A percentile compares a stretch with the other conserved stretches of the same genome.
Evolutionary conservation across 2,888 invertebrate species (phyloP).

Genomic region (Panzeria rudis): DNA sequence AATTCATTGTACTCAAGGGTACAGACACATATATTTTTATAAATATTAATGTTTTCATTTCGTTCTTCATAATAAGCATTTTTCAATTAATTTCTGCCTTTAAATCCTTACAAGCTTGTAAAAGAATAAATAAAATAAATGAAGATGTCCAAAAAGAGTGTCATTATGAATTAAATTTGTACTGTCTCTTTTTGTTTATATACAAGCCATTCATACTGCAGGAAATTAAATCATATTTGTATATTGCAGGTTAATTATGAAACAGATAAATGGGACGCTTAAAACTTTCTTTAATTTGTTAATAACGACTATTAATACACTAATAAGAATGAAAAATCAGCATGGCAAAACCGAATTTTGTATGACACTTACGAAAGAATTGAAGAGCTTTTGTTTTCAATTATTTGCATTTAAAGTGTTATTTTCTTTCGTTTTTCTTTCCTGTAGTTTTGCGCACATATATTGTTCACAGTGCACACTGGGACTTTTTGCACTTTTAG

Average conservation of each 20-base stretch:
- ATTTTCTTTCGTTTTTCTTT: not conserved
- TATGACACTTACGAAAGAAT: too few relatives aligned
- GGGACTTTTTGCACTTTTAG: too few relatives aligned
- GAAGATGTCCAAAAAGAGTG: not conserved
- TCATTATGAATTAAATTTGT: conserved; percentile 52
- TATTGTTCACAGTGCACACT: too few relatives aligned
- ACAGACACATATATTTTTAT: not conserved
- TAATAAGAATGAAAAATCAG: too few relatives aligned
- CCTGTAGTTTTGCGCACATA: too few relatives aligned
- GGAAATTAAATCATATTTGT: conserved; percentile 7
- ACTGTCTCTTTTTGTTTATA: conserved; percentile 14
- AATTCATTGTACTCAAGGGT: conserved; percentile 33
- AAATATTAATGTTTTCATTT: not conserved
- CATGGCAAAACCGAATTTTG: not conserved
- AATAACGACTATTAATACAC: not conserved
- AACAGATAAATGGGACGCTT: not conserved
- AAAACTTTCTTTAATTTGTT: conserved; percentile 18
- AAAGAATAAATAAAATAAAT: not conserved
- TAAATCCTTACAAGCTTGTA: conserved; percentile 11
- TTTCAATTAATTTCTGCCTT: conserved; percentile 50
- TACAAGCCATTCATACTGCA: not conserved
- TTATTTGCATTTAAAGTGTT: not conserved
- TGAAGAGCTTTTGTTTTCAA: not conserved
- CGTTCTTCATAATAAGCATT: conserved; percentile 3
- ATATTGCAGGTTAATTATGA: not conserved